Conservation (phyloP, 2,797 vertebrate species). For the Myiotriccus ornatus region DNA sequence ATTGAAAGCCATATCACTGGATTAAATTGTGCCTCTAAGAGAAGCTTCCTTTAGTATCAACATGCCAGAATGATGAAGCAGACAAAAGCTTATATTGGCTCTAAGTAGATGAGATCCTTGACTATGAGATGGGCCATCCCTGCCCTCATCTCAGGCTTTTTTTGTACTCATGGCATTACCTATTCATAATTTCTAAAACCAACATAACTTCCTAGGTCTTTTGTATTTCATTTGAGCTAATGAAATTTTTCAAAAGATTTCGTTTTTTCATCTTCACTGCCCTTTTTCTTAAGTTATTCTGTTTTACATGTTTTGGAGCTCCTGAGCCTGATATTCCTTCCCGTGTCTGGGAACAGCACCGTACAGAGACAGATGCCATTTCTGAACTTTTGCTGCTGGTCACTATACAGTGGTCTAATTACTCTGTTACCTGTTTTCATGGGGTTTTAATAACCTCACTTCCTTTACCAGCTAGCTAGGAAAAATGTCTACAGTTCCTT, state of each 20-base stretch:
- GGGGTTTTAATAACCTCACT: neutral
- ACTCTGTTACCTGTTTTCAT: neutral
- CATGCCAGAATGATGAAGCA: neutral
- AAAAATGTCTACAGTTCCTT: neutral
- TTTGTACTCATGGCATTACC: neutral
- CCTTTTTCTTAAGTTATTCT: neutral
- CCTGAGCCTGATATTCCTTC: neutral
- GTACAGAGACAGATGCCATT: neutral
- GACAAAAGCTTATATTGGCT: neutral
- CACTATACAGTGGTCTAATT: neutral
- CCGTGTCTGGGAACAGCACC: neutral
- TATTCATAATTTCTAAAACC: neutral
- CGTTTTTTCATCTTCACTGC: neutral
- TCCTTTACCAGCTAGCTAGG: neutral
- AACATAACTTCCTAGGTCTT: neutral
- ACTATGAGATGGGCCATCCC: neutral
- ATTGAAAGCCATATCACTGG: neutral
- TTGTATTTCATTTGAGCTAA: neutral
- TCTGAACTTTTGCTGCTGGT: neutral
- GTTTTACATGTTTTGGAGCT: neutral
- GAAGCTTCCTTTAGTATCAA: neutral
- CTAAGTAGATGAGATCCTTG: neutral
- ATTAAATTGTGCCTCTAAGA: neutral
- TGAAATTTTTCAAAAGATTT: neutral
- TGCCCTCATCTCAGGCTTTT: neutral